Conservation (phyloP, 2,113 vertebrate genomes). For the Toxostoma redivivum region DNA sequence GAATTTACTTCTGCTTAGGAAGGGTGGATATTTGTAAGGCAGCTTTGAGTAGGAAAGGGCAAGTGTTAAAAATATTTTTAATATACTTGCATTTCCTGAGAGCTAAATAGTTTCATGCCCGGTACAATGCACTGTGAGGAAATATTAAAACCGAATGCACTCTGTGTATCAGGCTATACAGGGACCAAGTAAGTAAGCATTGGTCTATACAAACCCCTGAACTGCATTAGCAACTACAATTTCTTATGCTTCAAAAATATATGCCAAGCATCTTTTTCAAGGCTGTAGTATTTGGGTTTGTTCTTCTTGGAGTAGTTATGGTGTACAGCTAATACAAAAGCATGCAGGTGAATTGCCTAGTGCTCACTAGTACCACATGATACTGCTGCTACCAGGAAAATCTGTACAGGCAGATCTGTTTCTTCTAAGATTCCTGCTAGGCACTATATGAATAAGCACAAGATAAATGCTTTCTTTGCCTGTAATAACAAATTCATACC, state of each 20-base stretch:
- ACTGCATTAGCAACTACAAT: background rate
- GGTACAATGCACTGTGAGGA: background rate
- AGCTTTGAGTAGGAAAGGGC: background rate
- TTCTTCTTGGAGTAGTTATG: background rate
- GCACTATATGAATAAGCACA: background rate
- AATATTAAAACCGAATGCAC: background rate
- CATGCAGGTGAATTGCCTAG: background rate
- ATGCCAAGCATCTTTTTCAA: background rate
- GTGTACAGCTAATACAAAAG: background rate
- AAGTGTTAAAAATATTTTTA: conserved; percentile 27
- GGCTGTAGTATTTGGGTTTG: background rate
- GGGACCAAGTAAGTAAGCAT: background rate
- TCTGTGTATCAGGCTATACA: background rate
- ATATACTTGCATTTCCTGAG: background rate
- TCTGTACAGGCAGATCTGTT: background rate
- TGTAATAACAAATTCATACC: background rate
- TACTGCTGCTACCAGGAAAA: background rate
- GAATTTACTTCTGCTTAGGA: background rate
- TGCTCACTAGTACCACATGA: background rate
- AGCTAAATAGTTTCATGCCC: background rate
- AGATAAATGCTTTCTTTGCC: background rate
- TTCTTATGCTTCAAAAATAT: background rate
- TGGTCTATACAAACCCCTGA: background rate
- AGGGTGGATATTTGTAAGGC: background rate
- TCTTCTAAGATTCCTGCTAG: background rate